phyloP scores from a whole-genome alignment of 2,888 invertebrate genomes.

The Seladonia tumulorum region DNA sequence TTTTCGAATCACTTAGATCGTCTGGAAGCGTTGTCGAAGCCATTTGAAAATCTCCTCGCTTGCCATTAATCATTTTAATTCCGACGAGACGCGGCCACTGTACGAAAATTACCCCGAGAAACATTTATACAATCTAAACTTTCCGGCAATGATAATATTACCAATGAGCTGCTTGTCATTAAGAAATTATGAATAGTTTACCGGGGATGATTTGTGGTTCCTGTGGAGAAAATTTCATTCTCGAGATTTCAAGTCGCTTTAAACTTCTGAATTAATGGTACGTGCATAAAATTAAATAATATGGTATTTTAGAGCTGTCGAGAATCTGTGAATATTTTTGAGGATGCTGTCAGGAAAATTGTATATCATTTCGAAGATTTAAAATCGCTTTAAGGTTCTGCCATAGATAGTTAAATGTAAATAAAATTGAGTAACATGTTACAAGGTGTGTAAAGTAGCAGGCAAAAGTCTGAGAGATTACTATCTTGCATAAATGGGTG shows the following conservation, averaged over 20 bases:
- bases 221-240: neutral
- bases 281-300: too few species aligned
- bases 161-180: neutral
- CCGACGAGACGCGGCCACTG: neutral
- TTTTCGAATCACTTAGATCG: conserved; percentile 19
- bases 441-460: neutral
- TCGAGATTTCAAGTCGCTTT: neutral
- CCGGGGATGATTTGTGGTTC: neutral
- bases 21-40: conserved; percentile 34
- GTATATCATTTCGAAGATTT: too few species aligned
- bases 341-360: too few species aligned
- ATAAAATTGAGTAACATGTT: neutral
- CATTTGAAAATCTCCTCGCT: conserved; percentile 50
- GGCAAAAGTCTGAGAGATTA: conserved; percentile 3
- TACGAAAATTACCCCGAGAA: neutral
- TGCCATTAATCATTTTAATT: neutral
- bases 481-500: neutral
- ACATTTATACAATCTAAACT: neutral
- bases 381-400: too few species aligned
- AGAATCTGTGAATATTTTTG: too few species aligned
- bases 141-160: neutral
- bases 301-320: too few species aligned
- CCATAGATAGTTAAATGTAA: too few species aligned
- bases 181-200: neutral
- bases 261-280: neutral